Conservation (phyloP, 2,797 vertebrate genomes). For the Taenioides sp. region DNA sequence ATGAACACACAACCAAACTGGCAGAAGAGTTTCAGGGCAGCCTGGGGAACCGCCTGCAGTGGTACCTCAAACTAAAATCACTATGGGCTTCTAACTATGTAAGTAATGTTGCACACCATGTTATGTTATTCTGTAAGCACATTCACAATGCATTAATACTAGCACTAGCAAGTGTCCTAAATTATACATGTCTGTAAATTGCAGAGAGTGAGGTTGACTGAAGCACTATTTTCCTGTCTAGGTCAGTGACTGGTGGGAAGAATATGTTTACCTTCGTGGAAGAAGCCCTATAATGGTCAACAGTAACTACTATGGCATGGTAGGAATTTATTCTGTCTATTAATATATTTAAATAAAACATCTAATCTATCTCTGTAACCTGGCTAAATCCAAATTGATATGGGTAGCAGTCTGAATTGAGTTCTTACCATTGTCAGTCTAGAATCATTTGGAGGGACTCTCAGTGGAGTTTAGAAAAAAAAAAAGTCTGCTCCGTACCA, state of each 20-base stretch:
- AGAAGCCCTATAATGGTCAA: constrained; percentile 88
- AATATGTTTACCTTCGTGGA: constrained; percentile 86
- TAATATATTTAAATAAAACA: too few relatives aligned
- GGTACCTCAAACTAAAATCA: constrained; percentile 89
- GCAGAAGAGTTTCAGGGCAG: constrained; percentile 83
- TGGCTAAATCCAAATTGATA: too few relatives aligned
- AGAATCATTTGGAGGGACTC: too few relatives aligned
- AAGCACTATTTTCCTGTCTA: constrained; percentile 42
- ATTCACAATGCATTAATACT: constrained; percentile 53
- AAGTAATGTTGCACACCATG: constrained; percentile 57
- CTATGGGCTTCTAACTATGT: constrained; percentile 91
- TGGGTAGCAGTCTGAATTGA: too few relatives aligned
- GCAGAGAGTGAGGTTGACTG: constrained; percentile 1
- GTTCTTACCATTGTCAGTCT: too few relatives aligned
- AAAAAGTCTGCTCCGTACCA: too few relatives aligned
- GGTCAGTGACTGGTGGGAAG: constrained; percentile 95
- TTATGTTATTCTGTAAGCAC: constrained; percentile 8
- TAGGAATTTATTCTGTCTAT: constrained; percentile 42
- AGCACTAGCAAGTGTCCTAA: constrained; percentile 32
- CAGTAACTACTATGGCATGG: constrained; percentile 93
- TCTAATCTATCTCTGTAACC: too few relatives aligned
- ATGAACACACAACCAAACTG: constrained; percentile 73
- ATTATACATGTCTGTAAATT: constrained; percentile 55
- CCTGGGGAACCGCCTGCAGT: constrained; percentile 84
- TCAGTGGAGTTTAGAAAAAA: too few relatives aligned